Evolutionary conservation across 1,140 invertebrate species (phyloP).

Genomic region (Charaxes varanes): DNA sequence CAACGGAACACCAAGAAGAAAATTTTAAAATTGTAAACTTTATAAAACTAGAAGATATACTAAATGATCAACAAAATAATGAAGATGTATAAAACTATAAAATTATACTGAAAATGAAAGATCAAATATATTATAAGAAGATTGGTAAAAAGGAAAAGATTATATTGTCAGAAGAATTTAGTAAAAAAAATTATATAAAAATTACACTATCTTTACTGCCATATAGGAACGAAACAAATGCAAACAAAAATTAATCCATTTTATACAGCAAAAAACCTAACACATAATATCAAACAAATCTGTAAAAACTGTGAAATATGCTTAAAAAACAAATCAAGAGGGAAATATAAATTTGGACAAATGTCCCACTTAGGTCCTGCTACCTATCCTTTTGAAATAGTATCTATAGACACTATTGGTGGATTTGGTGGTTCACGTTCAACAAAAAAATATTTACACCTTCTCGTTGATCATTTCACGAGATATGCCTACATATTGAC

Average conservation of each 20-base stretch:
- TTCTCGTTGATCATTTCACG: constrained; percentile 2
- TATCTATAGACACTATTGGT: background rate
- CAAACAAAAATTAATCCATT: background rate
- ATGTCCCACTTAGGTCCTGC: background rate
- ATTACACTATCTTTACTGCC: no score
- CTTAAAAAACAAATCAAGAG: background rate
- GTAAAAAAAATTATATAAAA: no score
- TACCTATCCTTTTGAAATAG: background rate
- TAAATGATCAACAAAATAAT: constrained; percentile 2
- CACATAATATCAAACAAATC: background rate
- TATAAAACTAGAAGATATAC: background rate
- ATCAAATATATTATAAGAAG: background rate
- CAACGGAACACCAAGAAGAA: background rate
- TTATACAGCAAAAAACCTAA: background rate
- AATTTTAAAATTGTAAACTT: background rate
- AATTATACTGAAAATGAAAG: background rate
- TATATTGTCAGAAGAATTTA: background rate
- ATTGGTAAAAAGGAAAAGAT: background rate
- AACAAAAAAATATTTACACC: constrained; percentile 6
- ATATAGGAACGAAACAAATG: background rate
- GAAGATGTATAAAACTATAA: background rate
- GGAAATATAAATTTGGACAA: background rate
- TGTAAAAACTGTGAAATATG: background rate
- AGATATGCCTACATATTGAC: background rate
- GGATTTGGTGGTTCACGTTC: background rate